Conservation (phyloP, 2,113 vertebrate species). For the Oryzias woworae region DNA sequence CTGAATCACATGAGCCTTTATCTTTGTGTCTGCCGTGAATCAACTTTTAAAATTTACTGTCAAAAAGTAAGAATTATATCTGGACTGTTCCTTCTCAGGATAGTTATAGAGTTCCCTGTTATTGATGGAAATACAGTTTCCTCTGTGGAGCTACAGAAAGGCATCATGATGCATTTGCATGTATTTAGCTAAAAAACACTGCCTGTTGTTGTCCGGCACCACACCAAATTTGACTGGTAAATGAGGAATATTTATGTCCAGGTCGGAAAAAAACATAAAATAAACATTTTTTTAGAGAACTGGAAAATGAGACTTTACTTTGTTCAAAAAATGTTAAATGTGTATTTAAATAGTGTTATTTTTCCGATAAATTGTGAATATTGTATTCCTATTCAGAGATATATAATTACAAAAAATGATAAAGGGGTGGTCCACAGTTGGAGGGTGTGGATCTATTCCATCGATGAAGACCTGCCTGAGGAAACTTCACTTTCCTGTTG, state of each 20-base stretch:
- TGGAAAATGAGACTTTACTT: no score
- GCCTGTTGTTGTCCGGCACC: slow-evolving; percentile 37
- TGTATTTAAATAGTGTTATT: no score
- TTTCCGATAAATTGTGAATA: not conserved
- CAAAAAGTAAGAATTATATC: not conserved
- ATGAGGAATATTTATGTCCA: slow-evolving; percentile 37
- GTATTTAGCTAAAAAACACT: slow-evolving; percentile 42
- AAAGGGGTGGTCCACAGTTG: slow-evolving; percentile 17
- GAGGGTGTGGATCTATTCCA: not conserved
- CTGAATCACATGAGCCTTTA: no score
- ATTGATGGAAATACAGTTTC: not conserved
- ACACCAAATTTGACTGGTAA: slow-evolving; percentile 74
- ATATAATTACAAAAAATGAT: not conserved
- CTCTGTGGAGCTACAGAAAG: not conserved
- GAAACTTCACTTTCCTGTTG: slow-evolving; percentile 13
- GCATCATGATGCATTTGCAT: slow-evolving; percentile 66
- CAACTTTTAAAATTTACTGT: not conserved
- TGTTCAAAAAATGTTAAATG: no score
- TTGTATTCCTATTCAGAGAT: not conserved
- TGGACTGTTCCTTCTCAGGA: not conserved
- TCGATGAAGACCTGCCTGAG: not conserved
- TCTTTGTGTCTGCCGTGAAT: no score
- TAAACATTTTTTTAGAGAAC: no score
- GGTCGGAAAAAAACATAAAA: not conserved
- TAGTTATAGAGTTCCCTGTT: not conserved